Percentiles rank a stretch among this genome's conserved stretches.
Evolutionary conservation across 2,888 invertebrate genomes (phyloP).

Genomic region (Orchesella flavescens): DNA sequence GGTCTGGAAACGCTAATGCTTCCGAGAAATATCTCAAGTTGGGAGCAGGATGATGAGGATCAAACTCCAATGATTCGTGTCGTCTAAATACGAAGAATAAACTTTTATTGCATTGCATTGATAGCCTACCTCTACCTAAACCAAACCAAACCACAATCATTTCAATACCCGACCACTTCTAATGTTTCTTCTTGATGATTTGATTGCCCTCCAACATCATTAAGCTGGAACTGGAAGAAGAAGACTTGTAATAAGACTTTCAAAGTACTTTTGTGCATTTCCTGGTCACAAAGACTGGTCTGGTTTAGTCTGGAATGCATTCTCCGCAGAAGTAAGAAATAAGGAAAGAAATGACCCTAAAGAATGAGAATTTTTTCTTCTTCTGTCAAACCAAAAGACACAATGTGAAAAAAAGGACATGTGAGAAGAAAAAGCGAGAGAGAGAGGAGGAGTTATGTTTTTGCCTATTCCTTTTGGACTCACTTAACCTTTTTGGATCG

Average conservation of each 20-base stretch:
- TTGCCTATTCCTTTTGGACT: conserved; percentile 28
- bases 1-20: no score
- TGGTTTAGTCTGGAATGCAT: neutral
- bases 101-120: conserved; percentile 10
- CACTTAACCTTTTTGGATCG: conserved; percentile 42
- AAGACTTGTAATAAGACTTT: neutral
- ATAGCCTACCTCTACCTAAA: neutral
- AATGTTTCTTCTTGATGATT: neutral
- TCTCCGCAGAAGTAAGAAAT: neutral
- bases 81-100: conserved; percentile 11
- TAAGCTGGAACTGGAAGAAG: neutral
- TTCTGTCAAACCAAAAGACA: neutral
- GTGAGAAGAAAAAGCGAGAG: neutral
- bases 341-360: neutral
- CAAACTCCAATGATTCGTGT: conserved; percentile 3
- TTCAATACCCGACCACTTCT: neutral
- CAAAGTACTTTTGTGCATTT: neutral
- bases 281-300: no score
- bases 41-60: neutral
- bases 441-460: neutral
- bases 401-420: neutral
- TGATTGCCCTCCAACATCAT: neutral
- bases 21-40: neutral
- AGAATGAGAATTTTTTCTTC: neutral
- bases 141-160: neutral